Conservation (phyloP, 2,113 vertebrate species). For the Todiramphus saurophagus region DNA sequence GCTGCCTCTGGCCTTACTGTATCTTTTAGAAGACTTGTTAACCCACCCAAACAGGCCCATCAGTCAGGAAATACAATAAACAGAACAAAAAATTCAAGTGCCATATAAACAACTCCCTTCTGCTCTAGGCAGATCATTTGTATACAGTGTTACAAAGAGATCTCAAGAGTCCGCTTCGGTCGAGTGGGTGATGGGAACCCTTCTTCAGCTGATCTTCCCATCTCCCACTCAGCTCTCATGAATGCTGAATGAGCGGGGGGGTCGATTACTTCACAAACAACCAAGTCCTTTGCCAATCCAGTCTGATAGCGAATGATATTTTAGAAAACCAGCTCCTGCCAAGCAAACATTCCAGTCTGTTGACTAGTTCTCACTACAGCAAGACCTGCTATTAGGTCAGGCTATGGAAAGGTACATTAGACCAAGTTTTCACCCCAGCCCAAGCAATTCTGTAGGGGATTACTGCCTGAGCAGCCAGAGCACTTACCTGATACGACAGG, state of each 20-base stretch:
- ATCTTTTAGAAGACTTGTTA: neutral
- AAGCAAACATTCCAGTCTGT: conserved; percentile 22
- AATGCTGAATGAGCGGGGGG: neutral
- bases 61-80: neutral
- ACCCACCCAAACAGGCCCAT: neutral
- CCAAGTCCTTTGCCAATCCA: neutral
- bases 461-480: neutral
- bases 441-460: neutral
- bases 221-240: rapidly evolving
- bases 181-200: neutral
- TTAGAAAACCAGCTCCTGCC: neutral
- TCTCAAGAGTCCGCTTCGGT: neutral
- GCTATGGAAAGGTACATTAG: neutral
- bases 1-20: neutral
- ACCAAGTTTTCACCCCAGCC: neutral
- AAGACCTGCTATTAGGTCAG: neutral
- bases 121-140: neutral
- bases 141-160: neutral
- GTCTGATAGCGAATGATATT: neutral
- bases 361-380: neutral
- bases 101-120: neutral
- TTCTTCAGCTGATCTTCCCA: rapidly evolving
- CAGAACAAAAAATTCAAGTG: neutral
- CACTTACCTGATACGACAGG: conserved; percentile 90
- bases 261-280: neutral